Percentiles rank a stretch among this genome's conserved stretches.
Evolutionary conservation across 2,797 vertebrate genomes (phyloP).

Genomic region (Lutjanus campechanus): DNA sequence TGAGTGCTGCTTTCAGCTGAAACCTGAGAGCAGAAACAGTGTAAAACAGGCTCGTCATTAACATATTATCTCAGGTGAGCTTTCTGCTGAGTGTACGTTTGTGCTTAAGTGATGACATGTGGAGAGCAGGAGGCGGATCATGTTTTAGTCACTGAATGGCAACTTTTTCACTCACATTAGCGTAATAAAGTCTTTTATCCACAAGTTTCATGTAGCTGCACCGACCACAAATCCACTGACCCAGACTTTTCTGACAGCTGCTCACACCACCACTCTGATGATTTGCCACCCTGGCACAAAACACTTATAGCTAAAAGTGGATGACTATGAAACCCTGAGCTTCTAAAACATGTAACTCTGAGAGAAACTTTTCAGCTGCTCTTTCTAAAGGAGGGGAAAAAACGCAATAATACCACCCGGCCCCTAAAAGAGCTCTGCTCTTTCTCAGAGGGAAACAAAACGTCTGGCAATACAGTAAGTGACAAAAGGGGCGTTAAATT

Average conservation of each 20-base stretch:
- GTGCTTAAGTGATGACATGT: slow-evolving; percentile 33
- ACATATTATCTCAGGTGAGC: slow-evolving; percentile 32
- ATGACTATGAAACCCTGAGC: slow-evolving; percentile 23
- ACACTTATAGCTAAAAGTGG: slow-evolving; percentile 26
- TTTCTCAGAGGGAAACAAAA: slow-evolving; percentile 67
- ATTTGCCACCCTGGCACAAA: slow-evolving; percentile 28
- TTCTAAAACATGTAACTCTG: slow-evolving; percentile 36
- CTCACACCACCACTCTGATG: not conserved
- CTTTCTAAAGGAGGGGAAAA: slow-evolving; percentile 26
- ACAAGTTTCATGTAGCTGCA: slow-evolving; percentile 20
- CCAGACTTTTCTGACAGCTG: slow-evolving; percentile 19
- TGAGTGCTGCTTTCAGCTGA: slow-evolving; percentile 31
- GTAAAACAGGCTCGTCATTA: slow-evolving; percentile 45
- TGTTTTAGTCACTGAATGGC: slow-evolving; percentile 16
- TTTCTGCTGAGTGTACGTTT: slow-evolving; percentile 10
- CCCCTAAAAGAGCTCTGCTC: slow-evolving; percentile 56
- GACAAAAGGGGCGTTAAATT: slow-evolving; percentile 71
- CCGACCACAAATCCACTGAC: slow-evolving; percentile 12
- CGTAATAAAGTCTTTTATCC: not conserved
- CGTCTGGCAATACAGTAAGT: slow-evolving; percentile 67
- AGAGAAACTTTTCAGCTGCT: slow-evolving; percentile 51
- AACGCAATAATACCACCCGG: slow-evolving; percentile 57
- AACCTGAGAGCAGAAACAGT: slow-evolving; percentile 31
- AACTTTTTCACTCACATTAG: slow-evolving; percentile 25
- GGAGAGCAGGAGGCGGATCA: slow-evolving; percentile 16